Conservation (phyloP, 2,113 vertebrate genomes). For the Perca schrenkii region DNA sequence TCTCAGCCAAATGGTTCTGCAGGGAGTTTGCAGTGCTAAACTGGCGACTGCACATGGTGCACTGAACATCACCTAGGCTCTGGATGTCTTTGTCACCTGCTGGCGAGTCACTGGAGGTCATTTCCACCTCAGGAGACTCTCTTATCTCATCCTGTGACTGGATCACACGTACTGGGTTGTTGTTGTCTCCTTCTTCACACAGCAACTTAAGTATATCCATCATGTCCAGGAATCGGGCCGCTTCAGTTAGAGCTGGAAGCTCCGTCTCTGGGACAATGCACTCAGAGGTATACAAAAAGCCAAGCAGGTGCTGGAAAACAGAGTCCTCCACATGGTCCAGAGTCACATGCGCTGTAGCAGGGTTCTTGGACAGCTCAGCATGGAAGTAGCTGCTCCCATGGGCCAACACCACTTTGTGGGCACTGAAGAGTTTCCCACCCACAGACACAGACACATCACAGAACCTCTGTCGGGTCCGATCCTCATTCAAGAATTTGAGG, state of each 20-base stretch:
- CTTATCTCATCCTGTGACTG: slow-evolving; percentile 71
- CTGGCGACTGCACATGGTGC: slow-evolving; percentile 82
- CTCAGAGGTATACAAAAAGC: slow-evolving; percentile 95
- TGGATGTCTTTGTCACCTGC: slow-evolving; percentile 38
- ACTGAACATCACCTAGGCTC: slow-evolving; percentile 66
- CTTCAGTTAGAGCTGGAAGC: slow-evolving; percentile 90
- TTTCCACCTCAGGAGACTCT: slow-evolving; percentile 55
- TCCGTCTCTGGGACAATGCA: slow-evolving; percentile 90
- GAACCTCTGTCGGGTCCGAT: slow-evolving; percentile 89
- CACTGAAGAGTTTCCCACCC: slow-evolving; percentile 90
- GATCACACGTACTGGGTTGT: slow-evolving; percentile 45
- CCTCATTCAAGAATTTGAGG: slow-evolving; percentile 93
- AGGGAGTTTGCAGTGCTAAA: slow-evolving; percentile 88
- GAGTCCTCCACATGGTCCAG: slow-evolving; percentile 94
- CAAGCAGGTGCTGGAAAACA: slow-evolving; percentile 92
- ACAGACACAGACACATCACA: slow-evolving; percentile 93
- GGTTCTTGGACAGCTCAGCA: slow-evolving; percentile 92
- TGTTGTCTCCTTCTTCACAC: slow-evolving; percentile 77
- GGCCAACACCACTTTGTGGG: slow-evolving; percentile 95
- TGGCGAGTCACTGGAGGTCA: slow-evolving; percentile 59
- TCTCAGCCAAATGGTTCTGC: slow-evolving; percentile 87
- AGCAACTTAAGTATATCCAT: slow-evolving; percentile 94
- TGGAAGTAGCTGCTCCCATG: slow-evolving; percentile 98
- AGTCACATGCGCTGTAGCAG: slow-evolving; percentile 86
- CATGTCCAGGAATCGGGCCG: slow-evolving; percentile 95